Base-by-base conservation (phyloP, 35 echinoderm and acorn worm species). In the Stichopus chloronotus region DNA sequence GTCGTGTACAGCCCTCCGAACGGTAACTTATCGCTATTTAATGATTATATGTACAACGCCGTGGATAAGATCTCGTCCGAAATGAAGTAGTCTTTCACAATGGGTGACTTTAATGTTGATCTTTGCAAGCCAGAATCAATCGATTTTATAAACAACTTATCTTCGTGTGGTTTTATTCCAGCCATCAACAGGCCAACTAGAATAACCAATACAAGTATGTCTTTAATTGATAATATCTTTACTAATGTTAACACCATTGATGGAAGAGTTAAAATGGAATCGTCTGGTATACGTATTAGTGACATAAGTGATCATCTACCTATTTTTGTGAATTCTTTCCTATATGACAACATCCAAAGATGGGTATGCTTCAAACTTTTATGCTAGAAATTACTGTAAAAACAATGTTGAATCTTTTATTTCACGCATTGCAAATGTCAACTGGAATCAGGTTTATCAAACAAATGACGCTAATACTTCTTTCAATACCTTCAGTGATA, bases 1-100 rank as follows among this genome's bases (percentile, higher is more conserved):
- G 79, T 83, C 53, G 79, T 83, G 79, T 83, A 83, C 43, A 30
- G 79, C 52, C 79, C 79, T 83, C 79, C 79, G 30, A 83, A 83
- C 79, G 6, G 79, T 83, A 55, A 83, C 43, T 12, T 83, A 52
- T 83, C 11, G 52, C 30, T 83, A 55, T 83, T 83, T 83, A 83
- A 83, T 83, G 79, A 83, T 83, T 54, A 83, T 52, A 83, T 83
- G 25, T 83, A 55, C 52, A 83, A 83, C 11, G 30, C 79, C 53
- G 79, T 56, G 2, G 52, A 13, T 55, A 83, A 83, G 8, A 83
- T 83, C 53, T 83, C 79, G 30, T 83, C 79, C 79, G 79, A 83
- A 83, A 83, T 83, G 79, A 83, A 83, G 7, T 83, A 83, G 0
- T 83, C 79, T 83, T 83, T 83, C 12, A 83, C 53, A 56, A 83